Percentiles rank a stretch among this genome's conserved stretches.
Conservation (phyloP, 2,888 invertebrate species). For the Ichneumon xanthorius region DNA sequence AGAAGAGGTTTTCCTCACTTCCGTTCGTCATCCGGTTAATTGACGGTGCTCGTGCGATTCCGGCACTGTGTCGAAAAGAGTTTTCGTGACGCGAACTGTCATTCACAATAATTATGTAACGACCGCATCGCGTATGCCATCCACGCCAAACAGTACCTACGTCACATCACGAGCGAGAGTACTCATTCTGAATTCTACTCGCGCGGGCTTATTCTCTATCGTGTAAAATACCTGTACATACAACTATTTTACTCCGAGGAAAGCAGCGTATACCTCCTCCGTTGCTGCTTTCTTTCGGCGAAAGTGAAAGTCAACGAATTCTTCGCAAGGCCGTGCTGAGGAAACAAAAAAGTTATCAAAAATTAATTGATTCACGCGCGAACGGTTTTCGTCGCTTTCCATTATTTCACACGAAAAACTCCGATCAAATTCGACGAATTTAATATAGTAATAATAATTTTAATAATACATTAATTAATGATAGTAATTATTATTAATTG, state of each 20-base stretch:
- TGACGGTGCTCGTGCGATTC: background rate
- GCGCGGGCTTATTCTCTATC: background rate
- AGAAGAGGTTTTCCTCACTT: background rate
- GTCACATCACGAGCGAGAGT: slow-evolving; percentile 5
- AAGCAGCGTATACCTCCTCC: background rate
- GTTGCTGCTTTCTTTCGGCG: slow-evolving; percentile 73
- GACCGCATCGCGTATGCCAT: slow-evolving; percentile 30
- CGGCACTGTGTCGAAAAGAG: slow-evolving; percentile 14
- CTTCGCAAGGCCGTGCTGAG: slow-evolving; percentile 71
- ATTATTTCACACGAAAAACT: background rate
- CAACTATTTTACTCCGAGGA: slow-evolving; percentile 18
- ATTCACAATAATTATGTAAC: slow-evolving; percentile 44
- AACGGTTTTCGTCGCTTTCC: slow-evolving; percentile 21
- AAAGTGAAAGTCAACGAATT: slow-evolving; percentile 77
- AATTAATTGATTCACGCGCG: background rate
- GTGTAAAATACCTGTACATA: background rate
- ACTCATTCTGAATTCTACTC: slow-evolving; percentile 40
- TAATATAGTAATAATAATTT: background rate
- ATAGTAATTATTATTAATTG: background rate
- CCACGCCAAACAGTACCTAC: background rate
- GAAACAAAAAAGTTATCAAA: background rate
- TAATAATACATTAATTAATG: background rate
- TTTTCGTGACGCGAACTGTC: slow-evolving; percentile 24
- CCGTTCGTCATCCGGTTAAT: slow-evolving; percentile 11
- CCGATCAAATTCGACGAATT: background rate